These are phyloP conservation scores for Artemia sinica DNA, from an alignment of 2,888 invertebrate species.

Conservation along the genomic window DNA sequence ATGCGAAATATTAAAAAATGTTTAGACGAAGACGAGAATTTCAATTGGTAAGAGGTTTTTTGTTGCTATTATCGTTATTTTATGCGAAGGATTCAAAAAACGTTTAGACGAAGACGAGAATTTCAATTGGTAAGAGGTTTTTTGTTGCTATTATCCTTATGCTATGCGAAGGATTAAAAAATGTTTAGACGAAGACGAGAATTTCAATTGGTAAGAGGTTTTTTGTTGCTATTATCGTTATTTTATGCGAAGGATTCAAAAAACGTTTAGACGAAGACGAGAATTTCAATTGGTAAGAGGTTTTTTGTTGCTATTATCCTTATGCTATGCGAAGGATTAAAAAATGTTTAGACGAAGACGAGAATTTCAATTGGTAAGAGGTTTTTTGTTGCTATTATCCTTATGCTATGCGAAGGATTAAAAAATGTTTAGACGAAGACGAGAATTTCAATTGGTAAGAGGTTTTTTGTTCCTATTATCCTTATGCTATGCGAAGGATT, in stretches of 20 bases:
- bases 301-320: not conserved
- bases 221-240: not conserved
- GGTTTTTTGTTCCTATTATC: conserved; percentile 14
- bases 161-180: conserved; percentile 39
- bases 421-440: conserved; percentile 74
- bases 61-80: not conserved
- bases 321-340: conserved; percentile 30
- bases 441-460: conserved; percentile 90
- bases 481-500: conserved; percentile 44
- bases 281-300: conserved; percentile 84
- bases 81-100: conserved; percentile 59
- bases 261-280: conserved; percentile 78
- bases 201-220: conserved; percentile 72
- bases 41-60: conserved; percentile 59
- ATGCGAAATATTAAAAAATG: conserved; percentile 54
- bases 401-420: conserved; percentile 29
- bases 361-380: conserved; percentile 85
- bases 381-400: not conserved
- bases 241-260: conserved; percentile 50
- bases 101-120: conserved; percentile 82
- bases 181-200: conserved; percentile 86
- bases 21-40: conserved; percentile 87
- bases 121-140: conserved; percentile 70
- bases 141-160: not conserved
- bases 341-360: conserved; percentile 79